Evolutionary conservation across 2,888 invertebrate genomes (phyloP).

Genomic region (Diarsia brunnea): DNA sequence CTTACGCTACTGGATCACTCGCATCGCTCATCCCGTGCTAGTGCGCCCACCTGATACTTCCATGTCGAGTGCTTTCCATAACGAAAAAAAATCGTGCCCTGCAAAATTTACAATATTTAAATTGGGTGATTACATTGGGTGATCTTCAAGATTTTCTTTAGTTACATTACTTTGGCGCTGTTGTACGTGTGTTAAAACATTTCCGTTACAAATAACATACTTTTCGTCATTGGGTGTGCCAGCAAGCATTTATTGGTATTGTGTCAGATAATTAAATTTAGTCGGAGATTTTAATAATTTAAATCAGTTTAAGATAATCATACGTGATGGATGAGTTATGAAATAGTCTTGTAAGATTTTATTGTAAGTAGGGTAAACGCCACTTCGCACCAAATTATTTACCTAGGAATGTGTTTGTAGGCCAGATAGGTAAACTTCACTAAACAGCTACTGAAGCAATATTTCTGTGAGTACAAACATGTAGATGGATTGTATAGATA

Average conservation of each 20-base stretch:
- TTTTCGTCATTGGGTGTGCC: constrained; percentile 9
- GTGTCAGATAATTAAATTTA: not conserved
- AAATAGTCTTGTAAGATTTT: constrained; percentile 2
- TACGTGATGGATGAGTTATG: not conserved
- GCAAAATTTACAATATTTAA: not conserved
- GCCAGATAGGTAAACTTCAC: constrained; percentile 14
- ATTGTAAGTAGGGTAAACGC: not conserved
- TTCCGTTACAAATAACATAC: constrained; percentile 5
- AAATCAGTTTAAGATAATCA: not conserved
- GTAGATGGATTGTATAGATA: constrained; percentile 32
- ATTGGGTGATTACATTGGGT: constrained; percentile 16
- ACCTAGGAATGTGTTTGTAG: constrained; percentile 6
- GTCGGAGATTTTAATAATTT: constrained; percentile 4
- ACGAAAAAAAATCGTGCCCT: not conserved
- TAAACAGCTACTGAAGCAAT: constrained; percentile 19
- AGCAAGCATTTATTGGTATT: constrained; percentile 7
- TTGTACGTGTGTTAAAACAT: not conserved
- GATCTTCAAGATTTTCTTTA: constrained; percentile 21
- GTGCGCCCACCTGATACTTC: not conserved
- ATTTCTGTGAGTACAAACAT: constrained; percentile 24
- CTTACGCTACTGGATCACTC: not conserved
- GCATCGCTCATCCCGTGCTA: constrained; percentile 3
- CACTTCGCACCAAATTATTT: not conserved
- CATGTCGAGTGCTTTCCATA: not conserved
- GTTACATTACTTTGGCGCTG: constrained; percentile 2